These are phyloP conservation scores for Macrocentrus cingulum DNA, from an alignment of 1,140 invertebrate species.

Conservation along the genomic window DNA sequence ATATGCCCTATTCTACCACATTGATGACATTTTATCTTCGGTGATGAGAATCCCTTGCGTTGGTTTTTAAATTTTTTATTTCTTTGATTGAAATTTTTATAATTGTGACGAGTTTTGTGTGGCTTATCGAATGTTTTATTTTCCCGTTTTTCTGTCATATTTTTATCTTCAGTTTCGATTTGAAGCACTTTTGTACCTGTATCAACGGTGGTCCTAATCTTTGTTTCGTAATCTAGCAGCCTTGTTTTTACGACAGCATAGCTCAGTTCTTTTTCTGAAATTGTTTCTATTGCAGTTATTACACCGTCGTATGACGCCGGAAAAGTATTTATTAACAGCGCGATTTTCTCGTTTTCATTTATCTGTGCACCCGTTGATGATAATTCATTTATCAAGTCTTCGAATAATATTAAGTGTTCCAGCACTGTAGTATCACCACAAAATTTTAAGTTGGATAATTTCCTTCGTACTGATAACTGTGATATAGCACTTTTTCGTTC, in stretches of 20 bases:
- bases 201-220: constrained; percentile 21
- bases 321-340: constrained; percentile 27
- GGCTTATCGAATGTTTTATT: not conserved
- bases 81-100: not conserved
- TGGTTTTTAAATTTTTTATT: not conserved
- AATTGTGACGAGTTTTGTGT: not conserved
- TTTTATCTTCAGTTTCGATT: not conserved
- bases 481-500: constrained; percentile 51
- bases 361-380: constrained; percentile 15
- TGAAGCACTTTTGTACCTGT: constrained; percentile 32
- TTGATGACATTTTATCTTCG: constrained; percentile 32
- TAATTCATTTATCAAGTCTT: constrained; percentile 29
- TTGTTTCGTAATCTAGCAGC: constrained; percentile 29
- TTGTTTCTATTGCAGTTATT: constrained; percentile 32
- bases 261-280: constrained; percentile 30
- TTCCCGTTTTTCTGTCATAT: not conserved
- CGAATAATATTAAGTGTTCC: constrained; percentile 47
- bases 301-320: constrained; percentile 27
- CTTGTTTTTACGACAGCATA: constrained; percentile 32
- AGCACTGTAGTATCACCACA: constrained; percentile 39
- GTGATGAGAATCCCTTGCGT: no score
- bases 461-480: constrained; percentile 46
- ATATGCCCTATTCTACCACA: constrained; percentile 37
- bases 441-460: constrained; percentile 46
- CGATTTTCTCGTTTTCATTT: constrained; percentile 26